phyloP scores from a whole-genome alignment of 2,797 vertebrate genomes.

The Darevskia mixta region DNA sequence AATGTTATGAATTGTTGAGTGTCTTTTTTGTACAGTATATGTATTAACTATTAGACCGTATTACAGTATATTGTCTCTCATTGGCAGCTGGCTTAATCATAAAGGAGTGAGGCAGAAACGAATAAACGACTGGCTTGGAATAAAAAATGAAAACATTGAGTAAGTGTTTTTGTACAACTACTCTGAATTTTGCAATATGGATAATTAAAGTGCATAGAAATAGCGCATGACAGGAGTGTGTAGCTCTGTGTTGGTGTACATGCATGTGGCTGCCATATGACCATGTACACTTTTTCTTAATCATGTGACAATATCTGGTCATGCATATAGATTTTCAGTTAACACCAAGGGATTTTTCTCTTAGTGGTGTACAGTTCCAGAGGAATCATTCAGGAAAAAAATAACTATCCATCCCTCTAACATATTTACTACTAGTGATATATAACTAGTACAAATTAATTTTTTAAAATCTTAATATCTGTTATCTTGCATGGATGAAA shows the following conservation, averaged over 20 bases:
- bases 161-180: conserved; percentile 80
- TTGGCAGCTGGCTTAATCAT: conserved; percentile 95
- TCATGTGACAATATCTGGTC: neutral
- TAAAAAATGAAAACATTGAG: conserved; percentile 92
- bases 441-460: neutral
- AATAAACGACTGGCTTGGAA: conserved; percentile 97
- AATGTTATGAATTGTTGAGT: neutral
- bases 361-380: neutral
- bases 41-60: neutral
- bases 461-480: neutral
- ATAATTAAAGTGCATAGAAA: conserved; percentile 12
- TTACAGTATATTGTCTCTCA: conserved; percentile 55
- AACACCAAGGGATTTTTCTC: neutral
- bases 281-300: neutral
- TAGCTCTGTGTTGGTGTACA: neutral
- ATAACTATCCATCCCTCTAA: neutral
- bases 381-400: neutral
- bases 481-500: neutral
- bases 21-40: conserved; percentile 11
- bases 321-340: neutral
- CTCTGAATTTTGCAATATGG: neutral
- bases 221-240: neutral
- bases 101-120: conserved; percentile 97
- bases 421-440: neutral
- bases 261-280: neutral